Evolutionary conservation across 2,113 vertebrate species (phyloP).

Genomic region (Dicerorhinus sumatrensis): DNA sequence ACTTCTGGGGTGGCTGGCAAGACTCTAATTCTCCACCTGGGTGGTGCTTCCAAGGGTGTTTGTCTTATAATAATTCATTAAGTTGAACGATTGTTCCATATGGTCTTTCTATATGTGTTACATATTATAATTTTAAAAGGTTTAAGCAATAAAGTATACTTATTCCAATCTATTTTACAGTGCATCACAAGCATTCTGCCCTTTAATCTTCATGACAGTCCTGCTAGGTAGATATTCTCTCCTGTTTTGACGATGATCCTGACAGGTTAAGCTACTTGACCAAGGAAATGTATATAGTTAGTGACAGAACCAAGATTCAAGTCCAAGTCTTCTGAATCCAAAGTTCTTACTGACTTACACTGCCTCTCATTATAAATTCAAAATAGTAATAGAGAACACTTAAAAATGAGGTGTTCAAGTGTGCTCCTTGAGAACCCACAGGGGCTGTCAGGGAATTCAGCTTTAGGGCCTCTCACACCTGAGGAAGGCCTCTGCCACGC

Average conservation of each 20-base stretch:
- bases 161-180: neutral
- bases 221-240: neutral
- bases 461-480: neutral
- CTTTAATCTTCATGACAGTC: neutral
- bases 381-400: neutral
- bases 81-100: neutral
- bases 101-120: neutral
- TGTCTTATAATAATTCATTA: neutral
- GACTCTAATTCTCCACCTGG: neutral
- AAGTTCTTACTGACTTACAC: neutral
- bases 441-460: neutral
- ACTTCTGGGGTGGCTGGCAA: neutral
- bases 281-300: neutral
- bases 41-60: neutral
- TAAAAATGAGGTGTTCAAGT: neutral
- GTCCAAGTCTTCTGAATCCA: neutral
- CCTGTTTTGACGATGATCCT: neutral
- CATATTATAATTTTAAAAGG: neutral
- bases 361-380: neutral
- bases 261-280: neutral
- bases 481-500: neutral
- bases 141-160: neutral
- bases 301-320: neutral
- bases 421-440: neutral
- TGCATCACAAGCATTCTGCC: neutral